Base-by-base conservation (phyloP, 2,888 invertebrate species). In the Pinctada fucata region DNA sequence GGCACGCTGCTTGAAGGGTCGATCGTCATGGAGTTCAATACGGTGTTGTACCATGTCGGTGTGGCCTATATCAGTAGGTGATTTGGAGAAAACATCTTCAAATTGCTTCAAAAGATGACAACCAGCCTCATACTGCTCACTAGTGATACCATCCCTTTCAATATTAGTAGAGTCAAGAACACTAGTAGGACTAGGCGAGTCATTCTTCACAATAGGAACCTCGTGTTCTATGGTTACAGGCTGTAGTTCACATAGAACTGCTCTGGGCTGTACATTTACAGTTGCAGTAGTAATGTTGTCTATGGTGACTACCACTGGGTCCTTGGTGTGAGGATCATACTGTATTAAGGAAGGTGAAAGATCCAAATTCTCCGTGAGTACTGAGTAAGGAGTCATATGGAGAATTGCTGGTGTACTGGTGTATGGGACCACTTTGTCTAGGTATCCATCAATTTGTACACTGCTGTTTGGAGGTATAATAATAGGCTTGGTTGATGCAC, bases 31-130 rank as follows among this genome's bases (percentile, higher is more conserved):
- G 1, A 83, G 47, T 3, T 71, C 67, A 64, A 83, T 83, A 1
- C 31, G 31, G 52, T 83, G 83, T 45, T 79, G 58, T 3, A 83
- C 75, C 45, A 82, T n/a, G 6, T 58, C 58, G 3, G 69, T 77
- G n/a, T 69, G 52, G 1, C 79, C 79, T 16, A 76, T 16, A 52
- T 82, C 82, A 10, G 49, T 73, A 13, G 63, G 1, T 45, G 6
- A 13, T 66, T 16, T 47, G 3, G 73, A 79, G 58, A 79, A 72
- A 4, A 79, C 45, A 70, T 65, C 64, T 48, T 50, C 47, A 76
- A 76, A 76, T n/a, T 52, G 64, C 13, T 64, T 47, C 52, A 76
- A 66, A 50, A 76, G 2, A 2, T n/a, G n/a, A 45, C 10, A n/a
- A n/a, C n/a, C n/a, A n/a, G n/a, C n/a, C n/a, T n/a, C n/a, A 13